These are phyloP conservation scores for Drosophila ogumai DNA, from an alignment of 1,140 invertebrate genomes.

Conservation along the genomic window DNA sequence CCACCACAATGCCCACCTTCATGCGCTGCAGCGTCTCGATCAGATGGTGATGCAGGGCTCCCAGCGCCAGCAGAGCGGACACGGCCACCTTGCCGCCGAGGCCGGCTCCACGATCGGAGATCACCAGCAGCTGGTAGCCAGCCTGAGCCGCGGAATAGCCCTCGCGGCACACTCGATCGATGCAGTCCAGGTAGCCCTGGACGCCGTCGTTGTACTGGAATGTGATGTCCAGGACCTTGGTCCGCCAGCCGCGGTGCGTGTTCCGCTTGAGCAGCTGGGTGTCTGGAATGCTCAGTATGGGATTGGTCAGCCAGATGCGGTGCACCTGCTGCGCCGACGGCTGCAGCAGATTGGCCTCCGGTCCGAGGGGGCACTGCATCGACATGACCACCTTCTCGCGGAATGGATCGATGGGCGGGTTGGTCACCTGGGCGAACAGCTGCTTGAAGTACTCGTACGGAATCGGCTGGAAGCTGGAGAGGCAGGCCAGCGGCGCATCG, in stretches of 20 bases:
- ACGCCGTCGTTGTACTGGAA: slow-evolving; percentile 91
- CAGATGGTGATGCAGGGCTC: slow-evolving; percentile 97
- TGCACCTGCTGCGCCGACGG: slow-evolving; percentile 96
- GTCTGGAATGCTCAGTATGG: slow-evolving; percentile 96
- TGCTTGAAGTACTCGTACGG: slow-evolving; percentile 99
- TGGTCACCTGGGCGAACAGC: slow-evolving; percentile 99
- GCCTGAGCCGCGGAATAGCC: slow-evolving; percentile 92
- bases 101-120: slow-evolving; percentile 94
- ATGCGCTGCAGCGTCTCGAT: slow-evolving; percentile 98
- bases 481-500: slow-evolving; percentile 97
- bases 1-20: slow-evolving; percentile 97
- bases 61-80: slow-evolving; percentile 94
- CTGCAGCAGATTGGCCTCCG: slow-evolving; percentile 97
- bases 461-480: slow-evolving; percentile 97
- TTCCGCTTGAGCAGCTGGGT: slow-evolving; percentile 94
- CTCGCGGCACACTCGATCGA: slow-evolving; percentile 93
- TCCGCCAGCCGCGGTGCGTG: slow-evolving; percentile 95
- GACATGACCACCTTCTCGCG: slow-evolving; percentile 99
- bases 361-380: slow-evolving; percentile 94
- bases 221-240: slow-evolving; percentile 95
- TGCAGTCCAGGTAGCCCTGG: slow-evolving; percentile 90
- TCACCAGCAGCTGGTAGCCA: slow-evolving; percentile 94
- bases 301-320: slow-evolving; percentile 96
- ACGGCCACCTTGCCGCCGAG: slow-evolving; percentile 89
- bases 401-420: slow-evolving; percentile 99